Evolutionary conservation across 2,797 vertebrate genomes (phyloP).

Genomic region (Acomys russatus): DNA sequence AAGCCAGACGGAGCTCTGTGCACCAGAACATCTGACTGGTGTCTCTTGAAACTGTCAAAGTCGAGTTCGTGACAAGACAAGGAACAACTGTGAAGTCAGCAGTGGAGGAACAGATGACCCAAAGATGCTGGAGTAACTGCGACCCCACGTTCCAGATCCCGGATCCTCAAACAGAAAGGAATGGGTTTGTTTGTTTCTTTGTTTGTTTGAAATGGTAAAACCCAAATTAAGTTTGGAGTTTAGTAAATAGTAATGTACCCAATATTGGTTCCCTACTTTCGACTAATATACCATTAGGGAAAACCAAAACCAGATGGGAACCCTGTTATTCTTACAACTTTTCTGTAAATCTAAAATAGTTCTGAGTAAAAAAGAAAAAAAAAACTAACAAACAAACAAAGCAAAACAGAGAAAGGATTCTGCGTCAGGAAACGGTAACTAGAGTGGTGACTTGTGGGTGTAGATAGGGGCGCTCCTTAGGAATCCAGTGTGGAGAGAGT

Average conservation of each 20-base stretch:
- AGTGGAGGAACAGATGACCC: background rate
- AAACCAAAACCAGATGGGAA: background rate
- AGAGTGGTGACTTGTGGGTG: background rate
- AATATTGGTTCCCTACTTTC: slow-evolving; percentile 5
- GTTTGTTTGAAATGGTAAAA: background rate
- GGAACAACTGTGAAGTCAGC: background rate
- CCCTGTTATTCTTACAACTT: background rate
- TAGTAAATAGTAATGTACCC: background rate
- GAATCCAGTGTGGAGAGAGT: background rate
- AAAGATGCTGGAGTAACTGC: background rate
- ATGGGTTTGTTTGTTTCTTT: background rate
- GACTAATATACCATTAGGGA: background rate
- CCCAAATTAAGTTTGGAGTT: background rate
- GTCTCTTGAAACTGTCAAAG: slow-evolving; percentile 31
- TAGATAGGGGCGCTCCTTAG: background rate
- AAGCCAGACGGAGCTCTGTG: background rate
- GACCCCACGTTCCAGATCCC: background rate
- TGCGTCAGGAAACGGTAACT: background rate
- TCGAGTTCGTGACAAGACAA: background rate
- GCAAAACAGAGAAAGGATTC: background rate
- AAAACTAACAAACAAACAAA: background rate
- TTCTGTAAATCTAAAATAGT: slow-evolving; percentile 33
- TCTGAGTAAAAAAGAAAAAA: background rate
- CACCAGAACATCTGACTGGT: background rate
- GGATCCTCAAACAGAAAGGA: background rate